phyloP scores from a whole-genome alignment of 2,797 vertebrate species.

The Neostethus bicornis region DNA sequence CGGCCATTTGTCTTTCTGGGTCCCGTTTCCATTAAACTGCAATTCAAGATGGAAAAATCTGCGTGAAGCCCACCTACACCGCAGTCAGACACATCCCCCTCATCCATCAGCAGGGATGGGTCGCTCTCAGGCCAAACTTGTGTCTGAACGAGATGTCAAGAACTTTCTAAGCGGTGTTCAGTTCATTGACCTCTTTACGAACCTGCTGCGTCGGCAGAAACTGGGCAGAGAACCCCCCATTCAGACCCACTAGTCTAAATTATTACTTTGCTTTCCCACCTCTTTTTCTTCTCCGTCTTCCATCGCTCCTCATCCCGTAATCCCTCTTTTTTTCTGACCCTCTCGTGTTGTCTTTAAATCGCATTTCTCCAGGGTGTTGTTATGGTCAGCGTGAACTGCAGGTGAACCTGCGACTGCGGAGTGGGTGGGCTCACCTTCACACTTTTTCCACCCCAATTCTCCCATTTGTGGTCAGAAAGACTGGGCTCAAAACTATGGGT shows the following conservation, averaged over 20 bases:
- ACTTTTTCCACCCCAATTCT: conserved; percentile 24
- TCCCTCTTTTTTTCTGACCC: neutral
- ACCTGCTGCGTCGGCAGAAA: conserved; percentile 56
- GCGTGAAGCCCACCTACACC: neutral
- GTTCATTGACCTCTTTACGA: conserved; percentile 46
- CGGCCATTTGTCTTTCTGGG: neutral
- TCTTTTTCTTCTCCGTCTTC: conserved; percentile 25
- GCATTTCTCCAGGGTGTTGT: conserved; percentile 51
- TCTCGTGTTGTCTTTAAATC: conserved; percentile 8
- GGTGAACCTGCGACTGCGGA: conserved; percentile 66
- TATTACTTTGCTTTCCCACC: conserved; percentile 41
- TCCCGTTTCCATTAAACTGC: conserved; percentile 9
- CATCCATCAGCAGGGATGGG: no score
- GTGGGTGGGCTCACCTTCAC: conserved; percentile 37
- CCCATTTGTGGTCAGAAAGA: no score
- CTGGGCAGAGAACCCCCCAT: conserved; percentile 38
- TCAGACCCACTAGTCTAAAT: conserved; percentile 56
- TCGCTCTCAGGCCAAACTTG: neutral
- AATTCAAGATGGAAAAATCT: conserved; percentile 9
- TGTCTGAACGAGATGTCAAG: neutral
- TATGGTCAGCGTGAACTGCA: conserved; percentile 64
- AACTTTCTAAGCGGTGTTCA: neutral
- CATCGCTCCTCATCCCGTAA: conserved; percentile 10
- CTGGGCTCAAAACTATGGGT: no score
- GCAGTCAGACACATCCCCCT: no score